Base-by-base conservation (phyloP, 2,888 invertebrate genomes). In the Lasioglossum oenotherae region DNA sequence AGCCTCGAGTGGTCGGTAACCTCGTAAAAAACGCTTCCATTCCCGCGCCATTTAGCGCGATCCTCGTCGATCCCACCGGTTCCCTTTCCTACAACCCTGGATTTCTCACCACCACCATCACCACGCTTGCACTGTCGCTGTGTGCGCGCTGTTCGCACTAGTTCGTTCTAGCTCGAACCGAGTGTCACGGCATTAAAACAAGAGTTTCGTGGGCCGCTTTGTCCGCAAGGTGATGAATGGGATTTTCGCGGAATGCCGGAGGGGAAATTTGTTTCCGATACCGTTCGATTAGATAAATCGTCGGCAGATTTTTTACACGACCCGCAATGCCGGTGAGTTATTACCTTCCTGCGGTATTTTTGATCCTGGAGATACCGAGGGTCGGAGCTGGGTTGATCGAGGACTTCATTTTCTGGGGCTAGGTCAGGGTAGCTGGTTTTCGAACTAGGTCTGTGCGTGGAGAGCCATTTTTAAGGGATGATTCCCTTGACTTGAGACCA, bases 11-110 rank as follows among this genome's bases (percentile, higher is more conserved):
- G 82, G 86, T 80, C 74, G 81, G 86, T 82, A 81, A 80, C 84
- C 85, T 87, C 84, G 84, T 81, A 88, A 89, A 88, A 90, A 88
- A 87, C 87, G 86, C 88, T 88, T 84, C 84, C 85, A 85, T 88
- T 89, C 84, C 82, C 74, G 80, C 76, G 87, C 84, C 85, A 89
- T 89, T 89, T 87, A 89, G 78, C 74, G 44, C 53, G 77, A 85
- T 85, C 83, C 78, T 31, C 46, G 57, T 35, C 80, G 76, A 83
- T 76, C 67, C 38, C 6, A 10, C 35, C 60, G 5, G 10, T n/a
- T 27, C 53, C 35, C n/a, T 41, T 74, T 67, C 76, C 57, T 38
- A 38, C 31, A 6, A 2, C 44, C 8, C 16, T 23, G 31, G 27
- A 23, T 67, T 14, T 19, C 71, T 46, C 72, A 31, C 71, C 19